phyloP scores from a whole-genome alignment of 2,797 vertebrate genomes.

The Salarias fasciatus region DNA sequence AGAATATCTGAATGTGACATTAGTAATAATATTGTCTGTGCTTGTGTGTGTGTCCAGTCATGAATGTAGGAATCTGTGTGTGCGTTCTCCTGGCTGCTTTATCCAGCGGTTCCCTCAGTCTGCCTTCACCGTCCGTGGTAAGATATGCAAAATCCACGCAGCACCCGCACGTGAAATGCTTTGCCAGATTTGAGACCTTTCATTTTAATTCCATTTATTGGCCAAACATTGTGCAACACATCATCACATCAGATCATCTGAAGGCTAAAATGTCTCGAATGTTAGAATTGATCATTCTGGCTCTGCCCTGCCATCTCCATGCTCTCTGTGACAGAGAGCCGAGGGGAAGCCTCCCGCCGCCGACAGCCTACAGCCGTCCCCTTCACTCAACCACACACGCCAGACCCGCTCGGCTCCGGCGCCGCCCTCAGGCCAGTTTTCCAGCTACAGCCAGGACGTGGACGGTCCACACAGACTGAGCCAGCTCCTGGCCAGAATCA shows the following conservation, averaged over 20 bases:
- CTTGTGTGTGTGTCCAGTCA: constrained; percentile 53
- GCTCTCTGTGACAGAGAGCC: constrained; percentile 45
- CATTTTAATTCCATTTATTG: too few relatives aligned
- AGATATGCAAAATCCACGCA: constrained; percentile 15
- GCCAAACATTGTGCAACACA: too few relatives aligned
- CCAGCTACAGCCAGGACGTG: constrained; percentile 54
- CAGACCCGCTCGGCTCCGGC: constrained; percentile 64
- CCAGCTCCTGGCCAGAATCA: constrained; percentile 75
- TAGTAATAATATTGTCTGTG: constrained; percentile 1
- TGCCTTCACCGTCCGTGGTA: constrained; percentile 64
- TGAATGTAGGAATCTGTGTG: constrained; percentile 74
- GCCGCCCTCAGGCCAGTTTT: constrained; percentile 34
- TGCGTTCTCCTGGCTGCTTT: constrained; percentile 75
- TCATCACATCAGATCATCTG: too few relatives aligned
- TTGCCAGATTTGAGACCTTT: too few relatives aligned
- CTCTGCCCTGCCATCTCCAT: background rate
- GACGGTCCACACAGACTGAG: constrained; percentile 63
- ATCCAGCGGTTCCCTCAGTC: constrained; percentile 68
- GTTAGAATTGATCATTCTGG: too few relatives aligned
- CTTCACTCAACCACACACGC: constrained; percentile 46
- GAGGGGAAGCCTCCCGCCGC: constrained; percentile 40
- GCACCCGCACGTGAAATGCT: too few relatives aligned
- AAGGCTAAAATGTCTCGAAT: too few relatives aligned
- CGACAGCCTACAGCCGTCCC: constrained; percentile 41
- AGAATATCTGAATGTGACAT: too few relatives aligned